Evolutionary conservation across 1,140 invertebrate genomes (phyloP).

Genomic region (Zaprionus africanus): DNA sequence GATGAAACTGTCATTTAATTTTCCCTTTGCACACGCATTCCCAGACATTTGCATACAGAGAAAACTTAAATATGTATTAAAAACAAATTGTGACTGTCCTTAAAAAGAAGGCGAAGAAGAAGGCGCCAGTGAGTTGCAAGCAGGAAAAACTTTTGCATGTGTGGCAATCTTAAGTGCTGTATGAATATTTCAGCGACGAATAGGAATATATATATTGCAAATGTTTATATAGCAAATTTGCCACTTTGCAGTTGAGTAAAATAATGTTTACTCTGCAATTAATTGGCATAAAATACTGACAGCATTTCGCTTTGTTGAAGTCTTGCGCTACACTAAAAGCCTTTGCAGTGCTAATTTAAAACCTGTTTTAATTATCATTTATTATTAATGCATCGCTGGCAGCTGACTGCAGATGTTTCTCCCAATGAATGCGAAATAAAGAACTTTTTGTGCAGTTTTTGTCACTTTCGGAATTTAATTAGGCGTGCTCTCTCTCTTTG

Average conservation of each 20-base stretch:
- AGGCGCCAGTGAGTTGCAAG: constrained; percentile 13
- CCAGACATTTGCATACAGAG: not conserved
- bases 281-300: not conserved
- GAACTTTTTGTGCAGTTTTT: no score
- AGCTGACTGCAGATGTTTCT: not conserved
- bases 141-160: constrained; percentile 8
- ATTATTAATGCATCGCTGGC: not conserved
- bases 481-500: no score
- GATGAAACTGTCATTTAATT: constrained; percentile 35
- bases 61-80: constrained; percentile 49
- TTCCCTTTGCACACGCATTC: constrained; percentile 25
- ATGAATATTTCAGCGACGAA: not conserved
- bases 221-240: not conserved
- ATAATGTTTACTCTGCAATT: not conserved
- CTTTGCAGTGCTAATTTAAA: not conserved
- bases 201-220: not conserved
- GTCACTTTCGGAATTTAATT: no score
- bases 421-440: no score
- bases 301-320: not conserved
- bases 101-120: constrained; percentile 11
- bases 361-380: constrained; percentile 2
- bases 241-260: not conserved
- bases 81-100: constrained; percentile 36
- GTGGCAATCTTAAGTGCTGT: not conserved
- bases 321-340: not conserved